Evolutionary conservation across 2,113 vertebrate genomes (phyloP).

Genomic region (Cyrtonyx montezumae): DNA sequence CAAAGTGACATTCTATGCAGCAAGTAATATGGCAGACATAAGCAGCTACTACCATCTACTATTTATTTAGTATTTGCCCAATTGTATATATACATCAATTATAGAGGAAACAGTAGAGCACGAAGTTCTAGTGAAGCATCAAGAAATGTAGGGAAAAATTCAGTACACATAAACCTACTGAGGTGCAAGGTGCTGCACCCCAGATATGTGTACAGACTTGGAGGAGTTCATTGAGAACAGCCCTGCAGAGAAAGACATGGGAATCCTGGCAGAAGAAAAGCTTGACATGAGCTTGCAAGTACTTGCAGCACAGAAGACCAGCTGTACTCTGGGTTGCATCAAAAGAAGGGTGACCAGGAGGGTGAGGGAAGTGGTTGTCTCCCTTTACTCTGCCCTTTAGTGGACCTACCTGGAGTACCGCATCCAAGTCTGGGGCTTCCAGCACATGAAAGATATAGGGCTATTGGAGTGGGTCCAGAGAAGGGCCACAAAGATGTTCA

Average conservation of each 20-base stretch:
- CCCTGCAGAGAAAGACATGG: neutral
- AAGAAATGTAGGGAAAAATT: neutral
- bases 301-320: neutral
- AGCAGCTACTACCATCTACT: neutral
- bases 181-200: neutral
- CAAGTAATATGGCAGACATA: neutral
- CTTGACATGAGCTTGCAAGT: neutral
- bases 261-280: neutral
- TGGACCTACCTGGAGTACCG: neutral
- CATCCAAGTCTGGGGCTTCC: neutral
- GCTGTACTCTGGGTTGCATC: neutral
- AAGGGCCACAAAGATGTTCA: neutral
- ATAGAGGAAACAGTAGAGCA: neutral
- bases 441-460: neutral
- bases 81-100: neutral
- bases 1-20: neutral
- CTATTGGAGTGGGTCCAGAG: neutral
- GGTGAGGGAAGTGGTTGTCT: neutral
- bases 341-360: neutral
- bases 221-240: neutral
- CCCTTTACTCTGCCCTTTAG: neutral
- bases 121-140: neutral
- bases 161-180: neutral
- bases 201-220: neutral
- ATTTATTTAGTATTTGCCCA: neutral